phyloP scores from a whole-genome alignment of 1,140 invertebrate genomes.

The Copidosoma floridanum region DNA sequence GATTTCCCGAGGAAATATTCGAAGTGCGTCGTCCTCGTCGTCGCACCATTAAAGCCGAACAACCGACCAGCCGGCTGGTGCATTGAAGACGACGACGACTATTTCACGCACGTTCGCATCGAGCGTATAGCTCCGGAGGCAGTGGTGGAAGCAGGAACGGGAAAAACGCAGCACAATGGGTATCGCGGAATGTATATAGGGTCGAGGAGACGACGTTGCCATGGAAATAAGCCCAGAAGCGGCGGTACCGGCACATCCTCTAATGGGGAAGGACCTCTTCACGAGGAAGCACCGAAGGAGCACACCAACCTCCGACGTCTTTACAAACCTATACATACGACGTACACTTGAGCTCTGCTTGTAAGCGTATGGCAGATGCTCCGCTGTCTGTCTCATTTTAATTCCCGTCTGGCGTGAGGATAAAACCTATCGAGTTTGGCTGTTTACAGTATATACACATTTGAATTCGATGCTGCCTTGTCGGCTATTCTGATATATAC shows the following conservation, averaged over 20 bases:
- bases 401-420: neutral
- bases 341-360: no score
- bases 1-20: no score
- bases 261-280: conserved; percentile 2
- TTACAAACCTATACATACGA: neutral
- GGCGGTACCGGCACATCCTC: no score
- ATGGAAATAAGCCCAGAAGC: conserved; percentile 22
- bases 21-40: neutral
- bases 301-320: no score
- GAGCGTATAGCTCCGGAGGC: no score
- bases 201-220: conserved; percentile 20
- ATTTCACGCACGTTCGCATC: conserved; percentile 24
- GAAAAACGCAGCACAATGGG: no score
- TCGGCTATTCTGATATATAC: no score
- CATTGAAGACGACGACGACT: conserved; percentile 14
- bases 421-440: conserved; percentile 15
- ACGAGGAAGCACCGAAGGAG: neutral
- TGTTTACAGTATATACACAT: no score
- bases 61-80: neutral
- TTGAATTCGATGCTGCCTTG: neutral
- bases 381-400: neutral
- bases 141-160: no score
- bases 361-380: no score
- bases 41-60: conserved; percentile 4
- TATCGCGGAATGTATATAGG: no score